These are phyloP conservation scores for Chionis minor DNA, from an alignment of 2,113 vertebrate genomes.

Conservation along the genomic window DNA sequence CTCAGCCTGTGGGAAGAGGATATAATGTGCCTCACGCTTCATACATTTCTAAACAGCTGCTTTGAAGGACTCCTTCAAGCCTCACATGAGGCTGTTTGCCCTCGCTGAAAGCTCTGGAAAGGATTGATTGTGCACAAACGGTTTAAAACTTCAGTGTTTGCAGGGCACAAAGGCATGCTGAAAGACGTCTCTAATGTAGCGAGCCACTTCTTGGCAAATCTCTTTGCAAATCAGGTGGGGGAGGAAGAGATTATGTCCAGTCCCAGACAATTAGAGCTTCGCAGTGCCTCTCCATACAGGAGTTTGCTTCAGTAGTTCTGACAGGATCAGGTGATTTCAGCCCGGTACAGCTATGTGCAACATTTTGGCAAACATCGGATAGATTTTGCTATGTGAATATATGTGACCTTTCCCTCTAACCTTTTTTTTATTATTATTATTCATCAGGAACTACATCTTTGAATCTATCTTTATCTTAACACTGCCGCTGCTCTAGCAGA, in stretches of 20 bases:
- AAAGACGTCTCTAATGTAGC: background rate
- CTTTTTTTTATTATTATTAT: background rate
- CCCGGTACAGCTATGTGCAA: background rate
- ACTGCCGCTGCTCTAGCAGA: background rate
- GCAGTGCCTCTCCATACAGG: background rate
- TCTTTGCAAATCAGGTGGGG: background rate
- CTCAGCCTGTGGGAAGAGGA: conserved; percentile 41
- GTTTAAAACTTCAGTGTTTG: background rate
- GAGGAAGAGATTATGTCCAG: conserved; percentile 27
- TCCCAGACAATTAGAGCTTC: background rate
- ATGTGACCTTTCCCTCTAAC: background rate
- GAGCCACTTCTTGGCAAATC: background rate
- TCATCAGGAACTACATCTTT: background rate
- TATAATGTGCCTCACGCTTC: conserved; percentile 7
- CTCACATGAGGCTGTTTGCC: background rate
- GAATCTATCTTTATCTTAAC: background rate
- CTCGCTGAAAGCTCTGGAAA: background rate
- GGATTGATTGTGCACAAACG: background rate
- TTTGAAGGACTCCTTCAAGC: background rate
- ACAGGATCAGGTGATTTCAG: conserved; percentile 17
- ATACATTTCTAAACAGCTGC: conserved; percentile 34
- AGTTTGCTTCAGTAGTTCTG: conserved; percentile 3
- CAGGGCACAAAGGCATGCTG: background rate
- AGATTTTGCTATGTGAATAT: background rate
- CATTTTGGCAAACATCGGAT: background rate